phyloP scores from a whole-genome alignment of 2,797 vertebrate species.

The Macrochelys suwanniensis region DNA sequence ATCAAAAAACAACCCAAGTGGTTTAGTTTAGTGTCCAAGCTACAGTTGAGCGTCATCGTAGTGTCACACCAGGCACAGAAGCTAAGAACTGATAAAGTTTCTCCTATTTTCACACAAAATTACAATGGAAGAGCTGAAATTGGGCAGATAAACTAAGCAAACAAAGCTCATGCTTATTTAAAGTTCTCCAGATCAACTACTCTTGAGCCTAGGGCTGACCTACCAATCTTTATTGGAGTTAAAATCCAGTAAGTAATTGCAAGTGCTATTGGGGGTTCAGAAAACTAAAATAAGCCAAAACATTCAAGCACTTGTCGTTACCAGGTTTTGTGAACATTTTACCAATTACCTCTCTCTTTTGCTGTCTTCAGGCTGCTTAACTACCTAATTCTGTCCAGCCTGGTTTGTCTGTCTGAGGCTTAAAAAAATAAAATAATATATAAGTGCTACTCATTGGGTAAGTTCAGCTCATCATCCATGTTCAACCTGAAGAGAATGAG shows the following conservation, averaged over 20 bases:
- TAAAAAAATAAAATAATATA: neutral
- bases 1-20: neutral
- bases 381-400: constrained; percentile 55
- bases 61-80: neutral
- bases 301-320: neutral
- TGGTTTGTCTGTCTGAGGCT: constrained; percentile 14
- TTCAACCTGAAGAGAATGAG: constrained; percentile 53
- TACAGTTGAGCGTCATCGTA: neutral
- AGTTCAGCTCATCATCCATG: constrained; percentile 60
- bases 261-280: neutral
- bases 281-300: constrained; percentile 1
- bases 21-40: neutral
- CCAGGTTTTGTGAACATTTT: neutral
- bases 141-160: neutral
- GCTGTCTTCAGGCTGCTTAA: constrained; percentile 37
- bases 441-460: constrained; percentile 21
- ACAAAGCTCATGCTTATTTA: neutral
- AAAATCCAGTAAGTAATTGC: neutral
- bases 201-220: neutral
- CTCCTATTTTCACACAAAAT: neutral
- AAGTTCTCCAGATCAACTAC: neutral
- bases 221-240: neutral
- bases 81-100: neutral
- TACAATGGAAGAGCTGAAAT: neutral
- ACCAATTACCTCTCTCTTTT: constrained; percentile 2